These are phyloP conservation scores for Candoia aspera DNA, from an alignment of 2,113 vertebrate species.

Conservation along the genomic window DNA sequence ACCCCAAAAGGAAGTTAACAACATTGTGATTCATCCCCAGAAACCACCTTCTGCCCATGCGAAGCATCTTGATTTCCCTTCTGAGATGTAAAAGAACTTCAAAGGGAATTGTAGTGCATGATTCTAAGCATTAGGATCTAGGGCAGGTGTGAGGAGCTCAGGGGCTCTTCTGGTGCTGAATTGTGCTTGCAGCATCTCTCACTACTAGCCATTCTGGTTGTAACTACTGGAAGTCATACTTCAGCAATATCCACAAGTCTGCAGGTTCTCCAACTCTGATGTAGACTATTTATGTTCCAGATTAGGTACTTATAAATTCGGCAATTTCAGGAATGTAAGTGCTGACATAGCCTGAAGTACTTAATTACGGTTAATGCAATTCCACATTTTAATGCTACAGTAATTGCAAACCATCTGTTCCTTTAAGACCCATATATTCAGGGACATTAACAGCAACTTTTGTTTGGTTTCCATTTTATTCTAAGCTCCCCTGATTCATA, in stretches of 20 bases:
- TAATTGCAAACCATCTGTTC: background rate
- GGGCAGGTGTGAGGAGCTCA: background rate
- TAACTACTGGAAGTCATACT: background rate
- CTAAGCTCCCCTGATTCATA: background rate
- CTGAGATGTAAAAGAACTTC: background rate
- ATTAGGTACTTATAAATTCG: background rate
- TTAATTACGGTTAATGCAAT: constrained; percentile 10
- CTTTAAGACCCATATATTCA: background rate
- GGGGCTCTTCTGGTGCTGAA: background rate
- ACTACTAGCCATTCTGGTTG: background rate
- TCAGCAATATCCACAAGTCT: background rate
- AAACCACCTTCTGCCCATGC: background rate
- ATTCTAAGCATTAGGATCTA: background rate
- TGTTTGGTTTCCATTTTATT: background rate
- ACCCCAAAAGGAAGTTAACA: background rate
- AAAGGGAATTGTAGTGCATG: background rate
- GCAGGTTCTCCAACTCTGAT: background rate
- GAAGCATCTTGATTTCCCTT: background rate
- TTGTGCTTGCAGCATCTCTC: background rate
- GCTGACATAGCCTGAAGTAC: constrained; percentile 9
- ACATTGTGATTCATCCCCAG: background rate
- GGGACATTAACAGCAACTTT: background rate
- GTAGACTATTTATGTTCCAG: background rate
- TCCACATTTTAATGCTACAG: background rate
- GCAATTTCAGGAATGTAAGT: background rate